Percentiles rank a stretch among this genome's conserved stretches.
Conservation (phyloP, 2,797 vertebrate species). For the Emydoidea blandingii region DNA sequence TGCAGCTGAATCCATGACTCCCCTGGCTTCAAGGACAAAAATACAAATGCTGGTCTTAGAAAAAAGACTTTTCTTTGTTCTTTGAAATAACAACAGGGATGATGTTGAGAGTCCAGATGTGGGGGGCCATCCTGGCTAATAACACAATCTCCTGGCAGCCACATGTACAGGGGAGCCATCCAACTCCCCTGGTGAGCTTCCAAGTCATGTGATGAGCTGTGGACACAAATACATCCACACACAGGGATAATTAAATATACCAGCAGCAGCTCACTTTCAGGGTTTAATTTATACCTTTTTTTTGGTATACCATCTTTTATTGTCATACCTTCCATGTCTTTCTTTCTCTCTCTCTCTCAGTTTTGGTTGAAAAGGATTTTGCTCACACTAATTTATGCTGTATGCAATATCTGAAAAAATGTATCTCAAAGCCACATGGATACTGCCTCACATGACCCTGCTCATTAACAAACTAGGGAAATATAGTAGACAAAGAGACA, state of each 20-base stretch:
- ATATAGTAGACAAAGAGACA: too few species aligned
- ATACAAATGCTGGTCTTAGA: background rate
- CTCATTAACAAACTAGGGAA: background rate
- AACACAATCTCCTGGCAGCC: slow-evolving; percentile 6
- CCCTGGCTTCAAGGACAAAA: background rate
- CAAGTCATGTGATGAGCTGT: slow-evolving; percentile 8
- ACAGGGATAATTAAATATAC: slow-evolving; percentile 17
- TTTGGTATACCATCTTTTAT: background rate
- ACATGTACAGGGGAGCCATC: background rate
- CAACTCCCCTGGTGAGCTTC: background rate
- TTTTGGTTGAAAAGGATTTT: background rate
- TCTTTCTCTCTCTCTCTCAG: background rate
- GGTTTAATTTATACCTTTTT: background rate
- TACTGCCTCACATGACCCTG: background rate
- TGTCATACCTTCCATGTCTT: background rate
- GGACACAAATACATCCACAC: slow-evolving; percentile 6
- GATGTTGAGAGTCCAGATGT: slow-evolving; percentile 28
- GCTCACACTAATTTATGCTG: background rate
- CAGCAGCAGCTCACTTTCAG: slow-evolving; percentile 16
- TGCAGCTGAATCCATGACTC: background rate
- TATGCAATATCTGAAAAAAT: background rate
- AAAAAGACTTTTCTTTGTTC: background rate
- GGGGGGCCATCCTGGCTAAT: background rate
- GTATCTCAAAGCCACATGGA: background rate
- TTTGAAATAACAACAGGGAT: slow-evolving; percentile 1